Evolutionary conservation across 92 coral and sea anemone genomes (phyloP).

Genomic region (Actinernus sp.): DNA sequence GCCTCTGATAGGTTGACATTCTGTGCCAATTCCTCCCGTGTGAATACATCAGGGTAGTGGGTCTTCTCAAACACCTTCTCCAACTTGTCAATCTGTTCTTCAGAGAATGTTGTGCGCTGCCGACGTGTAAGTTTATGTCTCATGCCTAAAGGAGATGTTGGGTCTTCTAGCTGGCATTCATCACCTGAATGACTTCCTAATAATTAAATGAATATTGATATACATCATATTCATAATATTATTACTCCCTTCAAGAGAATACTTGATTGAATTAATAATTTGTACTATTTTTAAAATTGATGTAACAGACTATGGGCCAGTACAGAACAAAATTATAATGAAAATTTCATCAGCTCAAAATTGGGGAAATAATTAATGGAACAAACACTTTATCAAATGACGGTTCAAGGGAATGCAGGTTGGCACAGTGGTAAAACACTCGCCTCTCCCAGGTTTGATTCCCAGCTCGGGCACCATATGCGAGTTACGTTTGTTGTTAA

Average conservation of each 20-base stretch:
- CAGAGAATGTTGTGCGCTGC: slow-evolving; percentile 88
- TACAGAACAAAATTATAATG: no score
- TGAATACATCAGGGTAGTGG: slow-evolving; percentile 96
- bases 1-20: slow-evolving; percentile 96
- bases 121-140: slow-evolving; percentile 79
- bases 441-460: no score
- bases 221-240: neutral
- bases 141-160: slow-evolving; percentile 61
- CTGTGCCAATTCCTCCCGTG: slow-evolving; percentile 93
- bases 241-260: neutral
- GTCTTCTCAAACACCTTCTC: slow-evolving; percentile 96
- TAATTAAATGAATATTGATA: neutral
- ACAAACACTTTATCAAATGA: no score
- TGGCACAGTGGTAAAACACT: no score
- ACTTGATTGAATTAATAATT: neutral
- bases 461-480: no score
- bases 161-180: slow-evolving; percentile 72
- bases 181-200: slow-evolving; percentile 82
- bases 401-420: no score
- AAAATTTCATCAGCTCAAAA: no score
- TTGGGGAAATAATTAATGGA: no score
- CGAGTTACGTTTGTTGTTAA: no score
- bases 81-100: slow-evolving; percentile 92
- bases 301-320: neutral
- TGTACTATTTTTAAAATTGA: neutral